A percentile compares a stretch with the other conserved stretches of the same genome.
Evolutionary conservation across 2,888 invertebrate species (phyloP).

Genomic region (Epinotia ramella): DNA sequence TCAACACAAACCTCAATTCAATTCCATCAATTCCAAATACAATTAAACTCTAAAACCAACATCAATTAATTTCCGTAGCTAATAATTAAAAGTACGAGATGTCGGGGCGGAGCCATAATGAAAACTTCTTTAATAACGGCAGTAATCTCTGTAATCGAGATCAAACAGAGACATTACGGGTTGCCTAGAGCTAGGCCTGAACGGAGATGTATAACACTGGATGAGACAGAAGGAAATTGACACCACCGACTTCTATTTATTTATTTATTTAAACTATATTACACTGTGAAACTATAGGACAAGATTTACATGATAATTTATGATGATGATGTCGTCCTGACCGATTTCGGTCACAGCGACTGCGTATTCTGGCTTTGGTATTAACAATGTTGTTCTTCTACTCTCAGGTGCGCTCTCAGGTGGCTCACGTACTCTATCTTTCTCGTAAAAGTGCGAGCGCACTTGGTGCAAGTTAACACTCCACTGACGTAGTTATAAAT

Average conservation of each 20-base stretch:
- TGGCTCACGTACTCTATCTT: no score
- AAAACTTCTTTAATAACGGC: slow-evolving; percentile 54
- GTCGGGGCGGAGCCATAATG: slow-evolving; percentile 57
- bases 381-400: no score
- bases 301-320: no score
- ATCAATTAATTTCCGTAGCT: slow-evolving; percentile 46
- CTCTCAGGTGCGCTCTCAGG: no score
- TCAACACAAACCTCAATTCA: slow-evolving; percentile 34
- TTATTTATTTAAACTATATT: no score
- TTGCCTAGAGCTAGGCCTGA: slow-evolving; percentile 52
- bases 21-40: slow-evolving; percentile 47
- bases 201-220: slow-evolving; percentile 13
- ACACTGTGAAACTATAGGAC: no score
- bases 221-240: background rate
- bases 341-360: no score
- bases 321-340: no score
- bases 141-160: slow-evolving; percentile 58
- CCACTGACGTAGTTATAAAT: no score
- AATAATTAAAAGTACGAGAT: slow-evolving; percentile 53
- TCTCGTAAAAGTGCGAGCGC: no score
- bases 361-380: no score
- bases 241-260: background rate
- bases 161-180: slow-evolving; percentile 66
- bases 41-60: slow-evolving; percentile 47
- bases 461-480: no score